These are phyloP conservation scores for Pandion haliaetus DNA, from an alignment of 2,113 vertebrate genomes.

Conservation along the genomic window DNA sequence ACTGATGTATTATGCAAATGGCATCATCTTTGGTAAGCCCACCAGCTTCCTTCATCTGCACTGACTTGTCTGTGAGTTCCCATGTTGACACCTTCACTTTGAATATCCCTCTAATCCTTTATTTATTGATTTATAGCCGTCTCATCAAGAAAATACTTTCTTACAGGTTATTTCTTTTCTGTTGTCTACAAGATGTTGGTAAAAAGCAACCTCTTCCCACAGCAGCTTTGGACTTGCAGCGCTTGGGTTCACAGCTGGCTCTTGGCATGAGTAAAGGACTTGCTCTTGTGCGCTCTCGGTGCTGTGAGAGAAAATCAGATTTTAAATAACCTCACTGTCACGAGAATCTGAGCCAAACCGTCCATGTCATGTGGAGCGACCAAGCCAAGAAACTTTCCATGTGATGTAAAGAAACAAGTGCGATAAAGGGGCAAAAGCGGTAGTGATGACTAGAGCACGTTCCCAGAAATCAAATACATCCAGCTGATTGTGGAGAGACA, in stretches of 20 bases:
- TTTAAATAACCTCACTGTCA: neutral
- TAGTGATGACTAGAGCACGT: neutral
- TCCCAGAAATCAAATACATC: neutral
- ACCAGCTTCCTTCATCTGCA: neutral
- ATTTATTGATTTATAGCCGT: neutral
- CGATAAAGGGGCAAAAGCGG: neutral
- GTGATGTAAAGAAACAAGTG: neutral
- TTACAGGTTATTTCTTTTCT: neutral
- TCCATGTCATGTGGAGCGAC: neutral
- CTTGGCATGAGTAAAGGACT: neutral
- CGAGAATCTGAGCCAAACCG: neutral
- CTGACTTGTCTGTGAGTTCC: neutral
- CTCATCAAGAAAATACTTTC: neutral
- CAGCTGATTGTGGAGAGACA: neutral
- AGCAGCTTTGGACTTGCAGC: neutral
- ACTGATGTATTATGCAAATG: neutral
- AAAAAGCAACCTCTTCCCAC: neutral
- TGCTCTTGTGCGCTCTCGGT: accelerated
- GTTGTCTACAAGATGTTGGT: neutral
- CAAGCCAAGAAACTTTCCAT: neutral
- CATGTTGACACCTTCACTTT: neutral
- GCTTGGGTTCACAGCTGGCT: accelerated
- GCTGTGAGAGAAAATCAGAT: neutral
- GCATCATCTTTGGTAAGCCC: neutral
- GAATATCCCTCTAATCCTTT: neutral